Evolutionary conservation across 2,797 vertebrate genomes (phyloP), one percentile per base, ranked within the genome.

Genomic region (Ctenochaetus hawaiiensis): DNA sequence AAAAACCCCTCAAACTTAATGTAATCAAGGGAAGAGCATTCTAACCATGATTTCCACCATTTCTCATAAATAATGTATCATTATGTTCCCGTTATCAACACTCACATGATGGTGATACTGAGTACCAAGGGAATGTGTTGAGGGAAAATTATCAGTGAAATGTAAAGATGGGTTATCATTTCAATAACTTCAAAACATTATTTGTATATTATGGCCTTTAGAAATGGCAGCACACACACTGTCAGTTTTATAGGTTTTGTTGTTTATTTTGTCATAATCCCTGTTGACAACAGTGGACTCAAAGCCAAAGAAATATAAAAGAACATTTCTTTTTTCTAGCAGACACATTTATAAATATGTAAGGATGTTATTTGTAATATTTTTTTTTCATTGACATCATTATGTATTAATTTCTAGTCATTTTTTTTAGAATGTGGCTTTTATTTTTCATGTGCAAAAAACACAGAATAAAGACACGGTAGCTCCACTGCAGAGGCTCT

Each of bases 401-500:
- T 23, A 26, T 49, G 49, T 41, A 72, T 44, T 53, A 16, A 73
- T 78, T 47, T 80, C 10, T 18, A 67, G 71, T 72, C 10, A 23
- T 47, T 70, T 76, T 9, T 82, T 87, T 82, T 85, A 87, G 80
- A 78, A 34, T 67, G 58, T 79, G 45, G 80, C 62, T 77, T 83
- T 68, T 3, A 54, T 83, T 83, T 88, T 86, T 20, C 51, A 79
- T 86, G 76, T 87, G 74, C 65, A 89, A 88, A 89, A 88, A 89
- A 73, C 63, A 56, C 59, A 69, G 57, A 91, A 94, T 94, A 93
- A 90, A 91, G 63, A 81, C 80, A 82, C 68, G 75, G 70, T 77
- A 82, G 67, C 62, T 76, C 64, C 61, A 83, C 70, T 73, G 72
- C 75, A 68, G 71, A 80, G 54, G 30, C 69, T 68, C 62, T 77